These are phyloP conservation scores for Caenorhabditis briggsae DNA, from an alignment of 1,140 invertebrate genomes.

Conservation along the genomic window DNA sequence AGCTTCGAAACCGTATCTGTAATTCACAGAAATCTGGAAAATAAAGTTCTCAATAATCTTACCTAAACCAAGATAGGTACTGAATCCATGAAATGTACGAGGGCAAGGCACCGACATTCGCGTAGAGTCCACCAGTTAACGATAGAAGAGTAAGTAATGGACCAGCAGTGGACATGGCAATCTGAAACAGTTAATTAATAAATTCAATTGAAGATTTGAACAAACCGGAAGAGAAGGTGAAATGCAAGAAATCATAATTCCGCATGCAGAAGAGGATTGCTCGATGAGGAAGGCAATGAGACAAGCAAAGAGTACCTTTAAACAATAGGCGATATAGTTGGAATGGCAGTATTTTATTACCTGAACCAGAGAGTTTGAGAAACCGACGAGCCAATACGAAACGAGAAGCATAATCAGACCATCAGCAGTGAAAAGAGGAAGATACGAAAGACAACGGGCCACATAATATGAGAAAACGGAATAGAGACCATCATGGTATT, in stretches of 20 bases:
- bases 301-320: conserved; percentile 63
- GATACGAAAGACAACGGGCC: conserved; percentile 73
- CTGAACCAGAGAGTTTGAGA: conserved; percentile 65
- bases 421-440: conserved; percentile 76
- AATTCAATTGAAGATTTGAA: conserved; percentile 10
- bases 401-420: conserved; percentile 72
- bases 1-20: conserved; percentile 75
- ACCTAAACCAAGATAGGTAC: conserved; percentile 76
- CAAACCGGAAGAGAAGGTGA: conserved; percentile 72
- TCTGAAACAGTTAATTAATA: not conserved
- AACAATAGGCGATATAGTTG: not conserved
- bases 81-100: conserved; percentile 74
- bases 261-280: conserved; percentile 76
- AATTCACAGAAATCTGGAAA: not conserved
- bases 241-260: conserved; percentile 75
- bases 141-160: conserved; percentile 75
- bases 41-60: not conserved
- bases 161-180: conserved; percentile 64
- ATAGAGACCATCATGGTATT: conserved; percentile 64
- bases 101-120: conserved; percentile 74
- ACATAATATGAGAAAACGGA: conserved; percentile 69
- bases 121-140: conserved; percentile 75
- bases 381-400: conserved; percentile 74
- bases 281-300: conserved; percentile 73
- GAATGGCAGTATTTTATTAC: conserved; percentile 14